Evolutionary conservation across 1,140 invertebrate species (phyloP), one percentile per base, ranked within the genome.

Genomic region (Whitmania pigra): DNA sequence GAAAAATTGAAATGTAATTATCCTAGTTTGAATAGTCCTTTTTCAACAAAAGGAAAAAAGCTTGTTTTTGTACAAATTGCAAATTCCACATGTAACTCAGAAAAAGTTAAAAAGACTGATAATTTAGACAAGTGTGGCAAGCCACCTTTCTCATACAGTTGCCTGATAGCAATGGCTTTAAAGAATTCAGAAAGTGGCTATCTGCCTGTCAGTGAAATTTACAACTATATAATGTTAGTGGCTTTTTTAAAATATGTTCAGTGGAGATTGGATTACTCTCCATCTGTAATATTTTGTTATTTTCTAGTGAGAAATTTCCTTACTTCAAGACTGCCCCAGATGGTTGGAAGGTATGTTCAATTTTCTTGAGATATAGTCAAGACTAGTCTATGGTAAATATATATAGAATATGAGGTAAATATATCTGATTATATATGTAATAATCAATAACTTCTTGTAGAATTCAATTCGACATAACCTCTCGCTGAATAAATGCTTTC

Each of bases 291-390:
- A 49, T 49, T 15, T 49, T 15, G 13, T 49, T 15, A 49, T 75
- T 79, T 88, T 88, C 53, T 85, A 93, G 91, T 82, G 90, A 94
- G 83, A 93, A 97, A 81, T 97, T 97, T 80, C 94, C 94, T 2
- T 97, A 96, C 81, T 97, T 96, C 81, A 94, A 94, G 84, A 95
- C 92, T 15, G 94, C 94, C 4, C 93, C 93, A 55, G 93, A 90
- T 80, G 94, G 93, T 22, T 97, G 94, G 94, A 97, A 97, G 79
- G 83, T 84, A 80, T 74, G 76, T 73, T 66, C 53, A 66, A 43
- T 73, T 71, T 66, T 67, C 29, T 72, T 49, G 15, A 25, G 20
- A 18, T 66, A 67, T 43, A 36, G 31, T 31, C 20, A n/a, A 15
- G 11, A 68, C 2, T 29, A 29, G 36, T n/a, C n/a, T 29, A 27